These are phyloP conservation scores for Sorex fumeus DNA, from an alignment of 2,113 vertebrate species.

Conservation along the genomic window DNA sequence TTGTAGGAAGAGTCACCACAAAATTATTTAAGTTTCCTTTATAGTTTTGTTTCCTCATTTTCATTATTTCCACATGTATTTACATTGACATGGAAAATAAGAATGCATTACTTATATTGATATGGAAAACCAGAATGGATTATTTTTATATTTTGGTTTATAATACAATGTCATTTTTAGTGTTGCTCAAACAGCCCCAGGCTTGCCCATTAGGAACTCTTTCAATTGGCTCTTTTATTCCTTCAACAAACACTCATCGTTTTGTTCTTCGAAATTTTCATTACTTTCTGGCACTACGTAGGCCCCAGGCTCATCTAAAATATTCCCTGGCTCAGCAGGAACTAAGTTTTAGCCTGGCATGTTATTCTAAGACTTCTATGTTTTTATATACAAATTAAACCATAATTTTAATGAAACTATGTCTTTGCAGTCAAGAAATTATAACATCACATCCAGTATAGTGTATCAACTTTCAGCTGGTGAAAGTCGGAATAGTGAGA, in stretches of 20 bases:
- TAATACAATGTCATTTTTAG: background rate
- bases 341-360: background rate
- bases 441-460: background rate
- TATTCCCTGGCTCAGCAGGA: background rate
- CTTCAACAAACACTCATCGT: background rate
- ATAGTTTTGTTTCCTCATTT: background rate
- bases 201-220: background rate
- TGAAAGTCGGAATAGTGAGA: too few relatives aligned
- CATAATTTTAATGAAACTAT: background rate
- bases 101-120: background rate
- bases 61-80: too few relatives aligned
- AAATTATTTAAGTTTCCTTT: background rate
- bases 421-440: constrained; percentile 6
- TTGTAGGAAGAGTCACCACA: background rate
- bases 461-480: background rate
- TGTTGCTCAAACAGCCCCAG: background rate
- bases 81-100: background rate
- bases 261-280: background rate
- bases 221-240: background rate
- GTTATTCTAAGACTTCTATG: constrained; percentile 31
- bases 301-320: background rate
- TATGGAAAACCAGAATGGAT: too few relatives aligned
- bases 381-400: constrained; percentile 28
- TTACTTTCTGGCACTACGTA: background rate
- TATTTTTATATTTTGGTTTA: background rate